These are phyloP conservation scores for Aulostomus chinensis DNA, from an alignment of 2,797 vertebrate genomes.

Conservation along the genomic window DNA sequence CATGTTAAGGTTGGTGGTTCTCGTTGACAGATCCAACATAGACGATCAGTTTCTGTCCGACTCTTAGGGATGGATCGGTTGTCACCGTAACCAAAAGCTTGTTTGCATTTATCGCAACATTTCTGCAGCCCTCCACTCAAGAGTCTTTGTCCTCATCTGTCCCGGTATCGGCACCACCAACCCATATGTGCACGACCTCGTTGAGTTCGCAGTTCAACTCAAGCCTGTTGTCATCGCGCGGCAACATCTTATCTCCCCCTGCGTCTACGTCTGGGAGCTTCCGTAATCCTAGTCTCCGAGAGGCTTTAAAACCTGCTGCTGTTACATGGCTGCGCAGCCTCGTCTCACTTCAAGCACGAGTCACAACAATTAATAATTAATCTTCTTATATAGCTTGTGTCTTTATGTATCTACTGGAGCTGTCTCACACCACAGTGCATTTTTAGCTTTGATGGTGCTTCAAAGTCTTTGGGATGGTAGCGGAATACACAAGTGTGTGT, in stretches of 20 bases:
- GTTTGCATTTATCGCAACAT: not conserved
- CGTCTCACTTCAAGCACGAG: constrained; percentile 21
- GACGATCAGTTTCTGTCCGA: no score
- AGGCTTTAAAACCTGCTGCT: constrained; percentile 30
- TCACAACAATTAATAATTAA: constrained; percentile 47
- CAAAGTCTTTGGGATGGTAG: constrained; percentile 27
- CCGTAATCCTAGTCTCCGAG: constrained; percentile 30
- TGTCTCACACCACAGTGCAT: constrained; percentile 7
- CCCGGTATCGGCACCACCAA: constrained; percentile 47
- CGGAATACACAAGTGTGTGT: constrained; percentile 17
- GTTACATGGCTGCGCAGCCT: constrained; percentile 34
- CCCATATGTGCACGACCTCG: no score
- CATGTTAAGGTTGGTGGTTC: no score
- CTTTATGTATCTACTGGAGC: constrained; percentile 16
- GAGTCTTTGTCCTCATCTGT: no score
- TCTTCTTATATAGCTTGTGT: constrained; percentile 27
- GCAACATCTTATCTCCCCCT: constrained; percentile 33
- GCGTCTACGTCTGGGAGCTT: constrained; percentile 16
- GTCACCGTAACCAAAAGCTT: no score
- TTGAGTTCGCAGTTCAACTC: constrained; percentile 38
- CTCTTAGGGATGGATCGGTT: no score
- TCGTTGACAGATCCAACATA: no score
- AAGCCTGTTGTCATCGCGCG: constrained; percentile 35
- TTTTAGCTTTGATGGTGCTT: constrained; percentile 39
- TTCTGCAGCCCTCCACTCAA: constrained; percentile 7